Conservation (phyloP, 37 sponge, comb jelly and placozoan genomes). For the Chondrosia reniformis region DNA sequence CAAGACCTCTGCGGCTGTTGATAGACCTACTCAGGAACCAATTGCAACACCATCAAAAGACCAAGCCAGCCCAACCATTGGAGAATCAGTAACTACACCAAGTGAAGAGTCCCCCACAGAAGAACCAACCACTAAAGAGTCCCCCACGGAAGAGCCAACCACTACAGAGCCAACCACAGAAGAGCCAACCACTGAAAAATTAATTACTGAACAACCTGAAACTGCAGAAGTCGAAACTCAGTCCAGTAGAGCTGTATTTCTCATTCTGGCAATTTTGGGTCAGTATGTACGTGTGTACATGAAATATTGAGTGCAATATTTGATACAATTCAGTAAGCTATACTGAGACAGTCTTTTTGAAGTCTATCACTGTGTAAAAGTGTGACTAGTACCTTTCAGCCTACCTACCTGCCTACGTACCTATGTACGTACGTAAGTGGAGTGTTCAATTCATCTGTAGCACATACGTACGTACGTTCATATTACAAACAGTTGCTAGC, state of each 20-base stretch:
- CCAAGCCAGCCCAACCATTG: not conserved
- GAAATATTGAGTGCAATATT: too few species aligned
- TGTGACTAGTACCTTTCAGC: too few species aligned
- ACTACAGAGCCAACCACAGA: not conserved
- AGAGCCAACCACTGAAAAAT: not conserved
- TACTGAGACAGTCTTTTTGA: too few species aligned
- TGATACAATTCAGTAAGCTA: too few species aligned
- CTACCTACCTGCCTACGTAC: too few species aligned
- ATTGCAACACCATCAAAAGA: not conserved
- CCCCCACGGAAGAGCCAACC: not conserved
- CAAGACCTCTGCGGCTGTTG: not conserved
- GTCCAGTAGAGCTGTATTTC: conserved; percentile 40
- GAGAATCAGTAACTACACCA: not conserved
- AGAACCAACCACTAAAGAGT: not conserved
- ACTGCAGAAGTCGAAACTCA: conserved; percentile 34
- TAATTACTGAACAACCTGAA: not conserved
- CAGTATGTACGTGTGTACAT: too few species aligned
- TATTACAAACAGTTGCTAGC: too few species aligned
- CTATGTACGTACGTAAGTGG: too few species aligned
- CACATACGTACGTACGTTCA: too few species aligned
- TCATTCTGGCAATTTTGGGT: conserved; percentile 44
- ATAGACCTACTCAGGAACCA: not conserved
- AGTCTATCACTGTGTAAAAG: too few species aligned
- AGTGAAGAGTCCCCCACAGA: not conserved
- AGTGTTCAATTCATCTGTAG: too few species aligned